Evolutionary conservation across 2,888 invertebrate genomes (phyloP), one percentile per base, ranked within the genome.

Genomic region (Chironomus tentans): DNA sequence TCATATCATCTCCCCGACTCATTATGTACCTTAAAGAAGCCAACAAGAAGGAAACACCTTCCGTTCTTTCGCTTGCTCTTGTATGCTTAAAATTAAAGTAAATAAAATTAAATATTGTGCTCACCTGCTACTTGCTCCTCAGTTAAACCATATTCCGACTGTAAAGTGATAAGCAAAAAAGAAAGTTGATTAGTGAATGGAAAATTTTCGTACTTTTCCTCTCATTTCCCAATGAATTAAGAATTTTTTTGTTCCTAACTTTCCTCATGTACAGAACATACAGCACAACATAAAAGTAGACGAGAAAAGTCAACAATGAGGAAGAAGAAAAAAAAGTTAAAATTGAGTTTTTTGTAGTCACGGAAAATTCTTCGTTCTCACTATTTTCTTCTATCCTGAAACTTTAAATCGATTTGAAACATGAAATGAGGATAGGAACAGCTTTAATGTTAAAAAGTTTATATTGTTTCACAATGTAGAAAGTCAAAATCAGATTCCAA

Each of bases 81-180:
- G 5, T 28, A 28, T 28, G 28, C 38, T 38, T 38, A 38, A 38
- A 38, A 38, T 38, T 24, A 28, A 50, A 22, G 13, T 6, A 72
- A 62, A 21, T 62, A 62, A 62, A 62, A 18, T 62, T 62, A 18
- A 65, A 65, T 65, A 4, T 24, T 24, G 2, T 24, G 79, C 82
- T 85, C 86, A 92, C 92, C 92, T 83, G 93, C 93, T 78, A 94
- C 93, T 87, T 93, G 93, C 82, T 94, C 94, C 84, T 94, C 93
- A 76, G 93, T 91, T 78, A 94, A 88, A 80, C 94, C 94, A 86
- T 93, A 93, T 82, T 94, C 93, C 77, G 90, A 89, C 94, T 94
- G 88, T 77, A 86, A 90, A 56, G 15, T 56, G n/a, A 56, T 56
- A 15, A 50, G 15, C 15, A 85, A 81, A 81, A 79, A 80, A 80